phyloP scores from a whole-genome alignment of 1,140 invertebrate species.

The Dendroctonus ponderosae region DNA sequence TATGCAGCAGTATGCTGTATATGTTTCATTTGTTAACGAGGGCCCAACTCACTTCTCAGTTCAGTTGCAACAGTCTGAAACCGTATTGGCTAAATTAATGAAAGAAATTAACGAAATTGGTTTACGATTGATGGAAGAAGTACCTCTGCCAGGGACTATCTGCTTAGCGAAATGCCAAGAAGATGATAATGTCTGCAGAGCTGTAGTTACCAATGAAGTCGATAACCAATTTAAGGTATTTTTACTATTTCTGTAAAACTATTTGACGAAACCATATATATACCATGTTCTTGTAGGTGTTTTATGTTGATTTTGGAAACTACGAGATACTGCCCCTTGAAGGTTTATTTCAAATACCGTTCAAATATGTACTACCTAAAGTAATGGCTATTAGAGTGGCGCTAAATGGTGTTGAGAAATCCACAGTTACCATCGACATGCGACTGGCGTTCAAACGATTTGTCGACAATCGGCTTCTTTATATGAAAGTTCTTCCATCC shows the following conservation, averaged over 20 bases:
- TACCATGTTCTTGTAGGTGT: constrained; percentile 58
- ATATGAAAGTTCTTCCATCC: constrained; percentile 62
- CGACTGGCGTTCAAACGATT: constrained; percentile 67
- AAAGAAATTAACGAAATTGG: constrained; percentile 60
- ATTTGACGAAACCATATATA: not conserved
- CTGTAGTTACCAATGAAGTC: constrained; percentile 67
- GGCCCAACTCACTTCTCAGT: constrained; percentile 73
- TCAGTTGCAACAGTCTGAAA: constrained; percentile 60
- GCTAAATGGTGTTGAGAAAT: constrained; percentile 64
- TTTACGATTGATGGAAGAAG: constrained; percentile 60
- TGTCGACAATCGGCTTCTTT: constrained; percentile 60
- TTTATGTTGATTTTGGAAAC: constrained; percentile 77
- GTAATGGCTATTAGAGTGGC: constrained; percentile 72
- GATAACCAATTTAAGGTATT: constrained; percentile 52
- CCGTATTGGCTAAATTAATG: constrained; percentile 64
- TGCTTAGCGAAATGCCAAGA: constrained; percentile 67
- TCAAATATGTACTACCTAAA: constrained; percentile 65
- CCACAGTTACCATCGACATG: constrained; percentile 64
- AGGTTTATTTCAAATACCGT: constrained; percentile 70
- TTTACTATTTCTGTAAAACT: constrained; percentile 8
- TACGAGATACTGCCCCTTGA: constrained; percentile 65
- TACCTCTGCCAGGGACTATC: constrained; percentile 66
- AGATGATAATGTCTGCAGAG: constrained; percentile 66
- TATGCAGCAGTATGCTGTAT: constrained; percentile 61
- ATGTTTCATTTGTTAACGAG: constrained; percentile 72